A percentile compares a stretch with the other conserved stretches of the same genome.
Evolutionary conservation across 2,113 vertebrate species (phyloP).

Genomic region (Galeopterus variegatus): DNA sequence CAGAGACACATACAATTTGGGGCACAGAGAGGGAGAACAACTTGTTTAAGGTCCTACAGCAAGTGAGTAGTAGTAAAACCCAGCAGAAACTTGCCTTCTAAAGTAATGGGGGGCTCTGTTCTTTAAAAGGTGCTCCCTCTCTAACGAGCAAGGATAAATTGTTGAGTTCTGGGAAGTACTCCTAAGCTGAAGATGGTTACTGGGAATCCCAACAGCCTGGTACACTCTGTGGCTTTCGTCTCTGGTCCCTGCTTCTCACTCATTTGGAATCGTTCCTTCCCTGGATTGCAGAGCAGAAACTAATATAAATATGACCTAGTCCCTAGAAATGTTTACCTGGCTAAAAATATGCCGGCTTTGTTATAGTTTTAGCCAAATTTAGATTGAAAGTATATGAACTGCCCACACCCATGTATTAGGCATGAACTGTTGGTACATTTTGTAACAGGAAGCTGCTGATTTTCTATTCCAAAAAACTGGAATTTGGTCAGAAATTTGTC

Average conservation of each 20-base stretch:
- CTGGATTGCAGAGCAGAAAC: conserved; percentile 62
- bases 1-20: neutral
- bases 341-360: conserved; percentile 86
- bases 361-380: conserved; percentile 86
- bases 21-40: neutral
- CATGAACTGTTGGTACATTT: conserved; percentile 89
- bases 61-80: neutral
- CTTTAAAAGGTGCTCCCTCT: neutral
- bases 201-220: neutral
- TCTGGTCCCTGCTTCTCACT: neutral
- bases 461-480: conserved; percentile 91
- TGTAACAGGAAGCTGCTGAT: conserved; percentile 91
- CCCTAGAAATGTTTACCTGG: conserved; percentile 85
- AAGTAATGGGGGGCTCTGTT: neutral
- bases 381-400: conserved; percentile 83
- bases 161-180: neutral
- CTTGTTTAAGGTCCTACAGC: neutral
- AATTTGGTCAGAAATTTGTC: conserved; percentile 89
- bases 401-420: conserved; percentile 86
- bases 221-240: neutral
- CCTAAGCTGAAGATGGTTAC: neutral
- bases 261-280: conserved; percentile 52
- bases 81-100: neutral
- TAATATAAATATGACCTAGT: conserved; percentile 68
- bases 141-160: neutral